Conservation (phyloP, 2,113 vertebrate species). For the Notechis scutatus region DNA sequence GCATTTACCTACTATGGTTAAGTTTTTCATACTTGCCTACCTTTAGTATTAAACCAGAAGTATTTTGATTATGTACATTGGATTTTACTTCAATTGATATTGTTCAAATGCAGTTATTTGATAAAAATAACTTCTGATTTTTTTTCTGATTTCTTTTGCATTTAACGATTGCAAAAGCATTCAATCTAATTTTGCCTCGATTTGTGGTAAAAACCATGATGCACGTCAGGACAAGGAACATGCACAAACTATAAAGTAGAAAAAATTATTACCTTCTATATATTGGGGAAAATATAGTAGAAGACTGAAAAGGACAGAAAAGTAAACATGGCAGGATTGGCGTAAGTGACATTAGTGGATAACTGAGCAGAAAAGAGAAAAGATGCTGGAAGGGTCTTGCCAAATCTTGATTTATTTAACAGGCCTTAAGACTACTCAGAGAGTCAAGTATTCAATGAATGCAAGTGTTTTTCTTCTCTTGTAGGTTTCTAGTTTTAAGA, state of each 20-base stretch:
- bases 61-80: neutral
- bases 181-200: neutral
- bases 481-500: neutral
- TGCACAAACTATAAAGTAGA: neutral
- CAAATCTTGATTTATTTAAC: neutral
- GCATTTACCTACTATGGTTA: neutral
- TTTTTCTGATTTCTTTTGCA: neutral
- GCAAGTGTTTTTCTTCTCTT: fast-evolving
- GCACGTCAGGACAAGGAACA: neutral
- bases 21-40: neutral
- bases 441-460: neutral
- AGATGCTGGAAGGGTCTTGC: neutral
- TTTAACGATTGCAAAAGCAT: neutral
- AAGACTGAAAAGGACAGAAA: neutral
- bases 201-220: neutral
- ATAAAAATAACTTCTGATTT: neutral
- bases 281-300: neutral
- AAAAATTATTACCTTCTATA: neutral
- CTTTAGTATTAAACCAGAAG: neutral
- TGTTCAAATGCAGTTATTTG: neutral
- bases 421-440: neutral
- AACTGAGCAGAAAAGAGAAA: neutral
- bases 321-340: neutral
- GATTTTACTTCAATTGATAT: neutral
- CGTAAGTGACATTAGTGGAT: neutral